Base-by-base conservation (phyloP, 2,888 invertebrate species). In the Troilus luridus region DNA sequence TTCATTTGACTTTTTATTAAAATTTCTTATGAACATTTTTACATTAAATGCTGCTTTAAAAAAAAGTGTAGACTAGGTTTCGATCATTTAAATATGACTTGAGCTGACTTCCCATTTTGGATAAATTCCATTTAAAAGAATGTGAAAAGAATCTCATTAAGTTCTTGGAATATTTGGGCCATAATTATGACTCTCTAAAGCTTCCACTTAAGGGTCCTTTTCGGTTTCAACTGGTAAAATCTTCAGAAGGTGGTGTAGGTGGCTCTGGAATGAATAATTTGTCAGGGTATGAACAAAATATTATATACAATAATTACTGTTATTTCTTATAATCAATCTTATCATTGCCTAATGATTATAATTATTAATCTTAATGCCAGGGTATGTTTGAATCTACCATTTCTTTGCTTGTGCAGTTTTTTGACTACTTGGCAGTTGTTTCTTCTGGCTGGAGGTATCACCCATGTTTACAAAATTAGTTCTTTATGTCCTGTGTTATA, bases 201-300 rank as follows among this genome's bases (percentile, higher is more conserved):
- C 41, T 77, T 41, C 72, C 0, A 12, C 24, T 27, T 67, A 64
- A 41, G 41, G 1, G 56, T 12, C 21, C 0, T n/a, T 21, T 85
- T 21, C 41, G 21, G n/a, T 85, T 85, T 85, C 14, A 85, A 85
- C 85, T 91, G 0, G 88, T 88, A 21, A 88, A 88, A 88, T 88
- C 88, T 88, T 88, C 88, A 58, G 88, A 6, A 62, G 88, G 88
- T 62, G 60, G 60, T 88, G 88, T 88, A 62, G 88, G 88, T 19
- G 88, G 60, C n/a, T 88, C 88, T 88, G 88, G 2, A 88, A 88
- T 24, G 19, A 88, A 58, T 77, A 2, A 77, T 77, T 12, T 67
- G 10, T 24, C 24, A 67, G 11, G 3, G 24, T 12, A 12, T 67
- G 7, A n/a, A 64, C 10, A 64, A n/a, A 3, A 41, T 41, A 41